Evolutionary conservation across 1,140 invertebrate species (phyloP), one percentile per base, ranked within the genome.

Genomic region (Eupristina koningsbergeri): DNA sequence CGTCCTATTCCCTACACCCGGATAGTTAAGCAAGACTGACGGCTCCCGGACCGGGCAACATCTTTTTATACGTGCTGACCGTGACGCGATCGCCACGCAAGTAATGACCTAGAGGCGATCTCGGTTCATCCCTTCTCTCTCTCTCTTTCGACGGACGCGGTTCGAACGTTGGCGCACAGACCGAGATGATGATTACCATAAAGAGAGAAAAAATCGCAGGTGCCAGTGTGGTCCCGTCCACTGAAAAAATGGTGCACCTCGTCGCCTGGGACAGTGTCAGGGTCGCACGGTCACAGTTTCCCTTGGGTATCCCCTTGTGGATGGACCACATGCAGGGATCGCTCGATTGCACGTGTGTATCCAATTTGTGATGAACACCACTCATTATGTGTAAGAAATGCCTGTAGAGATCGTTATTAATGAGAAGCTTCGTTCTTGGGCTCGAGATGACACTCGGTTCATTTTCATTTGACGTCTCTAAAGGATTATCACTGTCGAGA

Each of bases 21-120:
- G 74, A 64, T 53, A 78, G 47, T 85, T 69, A 64, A 83, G 81
- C 22, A 67, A 80, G 77, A 85, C 84, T 83, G 76, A 79, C 80
- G 74, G 61, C 61, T 80, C 39, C n/a, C 11, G 26, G n/a, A 53
- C 45, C 53, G 31, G 61, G 9, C 81, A 78, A 53, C 69, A 85
- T 85, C 85, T 85, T 84, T 85, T 77, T 85, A 85, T 85, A 85
- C 58, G 77, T 53, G 36, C 39, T 36, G 61, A n/a, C 19, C 64
- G 61, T 74, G 80, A 81, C 77, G 74, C 58, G 53, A 79, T 79
- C 34, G 74, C 64, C 13, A 31, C 61, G 29, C 77, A 61, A 78
- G 53, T 74, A 63, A 64, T 80, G 82, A 80, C 71, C 71, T 84
- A 84, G 77, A 76, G 64, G 29, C 41, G n/a, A 31, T 64, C 77